These are phyloP conservation scores for Vidua chalybeata DNA, from an alignment of 2,113 vertebrate genomes.

Conservation along the genomic window DNA sequence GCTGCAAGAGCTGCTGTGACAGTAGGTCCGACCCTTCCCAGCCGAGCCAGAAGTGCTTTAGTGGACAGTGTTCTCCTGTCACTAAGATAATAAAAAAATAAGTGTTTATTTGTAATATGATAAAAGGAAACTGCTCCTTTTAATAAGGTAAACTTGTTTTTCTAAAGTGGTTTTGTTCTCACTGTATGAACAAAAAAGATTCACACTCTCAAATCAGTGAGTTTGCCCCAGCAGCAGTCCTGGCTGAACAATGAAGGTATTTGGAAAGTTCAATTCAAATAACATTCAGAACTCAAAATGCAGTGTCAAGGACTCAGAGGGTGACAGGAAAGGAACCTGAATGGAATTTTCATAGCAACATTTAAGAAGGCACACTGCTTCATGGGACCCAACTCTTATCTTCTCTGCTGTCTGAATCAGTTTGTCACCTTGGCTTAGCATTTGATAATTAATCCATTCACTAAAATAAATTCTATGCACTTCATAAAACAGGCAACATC, in stretches of 20 bases:
- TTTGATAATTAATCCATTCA: background rate
- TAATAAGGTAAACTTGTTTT: background rate
- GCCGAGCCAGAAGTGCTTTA: conserved; percentile 59
- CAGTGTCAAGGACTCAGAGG: background rate
- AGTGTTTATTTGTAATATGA: background rate
- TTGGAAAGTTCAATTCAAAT: background rate
- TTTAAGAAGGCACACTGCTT: background rate
- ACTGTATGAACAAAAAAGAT: background rate
- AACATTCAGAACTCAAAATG: background rate
- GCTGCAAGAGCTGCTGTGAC: conserved; percentile 74
- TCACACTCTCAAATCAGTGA: accelerated
- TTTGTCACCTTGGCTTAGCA: background rate
- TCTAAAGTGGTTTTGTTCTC: background rate
- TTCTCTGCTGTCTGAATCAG: background rate
- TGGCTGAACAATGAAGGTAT: background rate
- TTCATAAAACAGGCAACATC: background rate
- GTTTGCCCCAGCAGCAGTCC: background rate
- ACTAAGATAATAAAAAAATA: conserved; percentile 20
- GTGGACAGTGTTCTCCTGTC: conserved; percentile 69
- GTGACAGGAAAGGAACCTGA: background rate
- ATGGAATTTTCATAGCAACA: background rate
- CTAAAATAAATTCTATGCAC: background rate
- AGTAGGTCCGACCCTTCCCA: conserved; percentile 71
- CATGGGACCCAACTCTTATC: background rate
- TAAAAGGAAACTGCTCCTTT: background rate